These are phyloP conservation scores for Galagoides demidoff DNA, from an alignment of 2,797 vertebrate species.

Conservation along the genomic window DNA sequence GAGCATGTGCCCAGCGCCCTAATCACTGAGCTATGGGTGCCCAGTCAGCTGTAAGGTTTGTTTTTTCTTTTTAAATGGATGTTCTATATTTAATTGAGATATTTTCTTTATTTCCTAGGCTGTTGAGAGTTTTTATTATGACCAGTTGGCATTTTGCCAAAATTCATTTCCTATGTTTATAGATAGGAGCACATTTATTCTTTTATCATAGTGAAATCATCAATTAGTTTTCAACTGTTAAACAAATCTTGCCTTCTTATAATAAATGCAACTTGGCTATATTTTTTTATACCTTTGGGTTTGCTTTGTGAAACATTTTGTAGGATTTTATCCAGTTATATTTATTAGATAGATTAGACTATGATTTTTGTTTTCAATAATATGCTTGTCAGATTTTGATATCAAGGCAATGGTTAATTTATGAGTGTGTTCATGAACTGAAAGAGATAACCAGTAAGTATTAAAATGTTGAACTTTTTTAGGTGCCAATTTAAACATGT, in stretches of 20 bases:
- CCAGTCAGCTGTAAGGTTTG: not conserved
- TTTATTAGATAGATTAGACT: not conserved
- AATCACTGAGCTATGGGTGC: too few species aligned
- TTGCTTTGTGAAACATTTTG: not conserved
- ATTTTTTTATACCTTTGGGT: not conserved
- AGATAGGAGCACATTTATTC: not conserved
- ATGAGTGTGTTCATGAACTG: not conserved
- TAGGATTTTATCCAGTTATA: not conserved
- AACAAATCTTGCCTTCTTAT: not conserved
- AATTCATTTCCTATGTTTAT: not conserved
- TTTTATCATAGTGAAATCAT: not conserved
- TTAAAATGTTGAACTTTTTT: not conserved
- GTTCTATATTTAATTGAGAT: not conserved
- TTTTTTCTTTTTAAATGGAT: not conserved
- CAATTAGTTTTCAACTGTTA: not conserved
- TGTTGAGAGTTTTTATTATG: not conserved
- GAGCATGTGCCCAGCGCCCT: too few species aligned
- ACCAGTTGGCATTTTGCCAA: not conserved
- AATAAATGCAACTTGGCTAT: not conserved
- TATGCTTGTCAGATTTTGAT: not conserved
- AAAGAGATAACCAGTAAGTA: not conserved
- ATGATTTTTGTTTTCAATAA: not conserved
- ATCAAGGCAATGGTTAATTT: not conserved
- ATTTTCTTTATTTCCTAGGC: not conserved
- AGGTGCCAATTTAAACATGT: not conserved